Base-by-base conservation (phyloP, 2,797 vertebrate species). In the Mormyrus proboscirostris region DNA sequence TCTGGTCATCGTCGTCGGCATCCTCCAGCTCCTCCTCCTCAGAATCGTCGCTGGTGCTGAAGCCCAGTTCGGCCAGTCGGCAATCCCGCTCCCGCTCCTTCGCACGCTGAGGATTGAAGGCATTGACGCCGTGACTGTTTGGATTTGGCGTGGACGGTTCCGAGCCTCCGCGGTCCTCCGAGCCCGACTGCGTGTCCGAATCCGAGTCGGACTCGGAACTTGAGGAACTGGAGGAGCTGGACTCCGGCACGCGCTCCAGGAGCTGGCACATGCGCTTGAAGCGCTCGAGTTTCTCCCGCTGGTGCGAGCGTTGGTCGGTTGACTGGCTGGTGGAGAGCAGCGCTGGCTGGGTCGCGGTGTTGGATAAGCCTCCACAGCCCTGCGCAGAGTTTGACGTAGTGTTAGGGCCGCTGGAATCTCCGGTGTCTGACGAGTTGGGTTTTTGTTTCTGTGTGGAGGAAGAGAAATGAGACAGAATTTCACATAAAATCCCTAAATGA, bases 241-340 rank as follows among this genome's bases (percentile, higher is more conserved):
- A 97, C 88, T 96, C 95, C 0, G 96, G 95, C 4, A 96, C 96
- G 0, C 97, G 96, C 92, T 98, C 97, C 90, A 98, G 93, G 83
- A 98, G 95, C 93, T 96, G 96, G 91, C 97, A 98, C 97, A 98
- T 98, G 91, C 97, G 95, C 92, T 97, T 97, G 88, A 98, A 98
- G 12, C 97, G 96, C 91, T 98, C 97, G 55, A 98, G 94, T 86
- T 98, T 98, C 94, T 98, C 97, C 0, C 97, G 91, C 93, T 98
- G 97, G 33, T 97, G 97, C 0, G 96, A 97, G 0, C 96, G 97
- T 92, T 96, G 96, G 90, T 96, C 96, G 4, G 69, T 49, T 3
- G 86, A 51, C 0, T 93, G 95, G 3, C 94, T 95, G 0, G 95
- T 91, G 0, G 93, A 41, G 0, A 93, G 86, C 0, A 92, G 86